These are phyloP conservation scores for Eolophus roseicapilla DNA, from an alignment of 2,113 vertebrate genomes.

Conservation along the genomic window DNA sequence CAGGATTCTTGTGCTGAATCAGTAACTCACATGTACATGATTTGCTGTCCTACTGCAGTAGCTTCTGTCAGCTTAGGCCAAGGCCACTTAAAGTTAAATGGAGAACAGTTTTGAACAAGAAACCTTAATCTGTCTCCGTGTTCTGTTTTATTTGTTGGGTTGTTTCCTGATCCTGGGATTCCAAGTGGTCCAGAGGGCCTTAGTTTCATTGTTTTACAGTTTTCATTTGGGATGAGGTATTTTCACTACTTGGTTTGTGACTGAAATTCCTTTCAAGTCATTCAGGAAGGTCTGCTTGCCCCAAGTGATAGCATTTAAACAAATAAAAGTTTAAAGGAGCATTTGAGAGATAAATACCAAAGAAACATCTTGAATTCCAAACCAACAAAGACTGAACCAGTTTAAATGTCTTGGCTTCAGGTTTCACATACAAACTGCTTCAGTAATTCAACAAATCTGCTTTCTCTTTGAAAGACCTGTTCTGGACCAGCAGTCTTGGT, in stretches of 20 bases:
- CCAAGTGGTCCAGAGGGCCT: not conserved
- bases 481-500: not conserved
- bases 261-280: not conserved
- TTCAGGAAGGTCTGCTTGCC: not conserved
- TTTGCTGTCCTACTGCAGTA: not conserved
- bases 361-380: not conserved
- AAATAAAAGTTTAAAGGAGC: not conserved
- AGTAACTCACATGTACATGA: rapidly evolving
- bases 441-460: not conserved
- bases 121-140: not conserved
- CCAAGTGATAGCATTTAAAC: not conserved
- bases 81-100: not conserved
- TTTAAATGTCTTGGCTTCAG: not conserved
- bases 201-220: not conserved
- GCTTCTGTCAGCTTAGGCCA: not conserved
- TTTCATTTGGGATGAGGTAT: not conserved
- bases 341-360: not conserved
- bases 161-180: not conserved
- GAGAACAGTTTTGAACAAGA: not conserved
- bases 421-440: not conserved
- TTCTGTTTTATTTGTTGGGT: not conserved
- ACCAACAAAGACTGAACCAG: not conserved
- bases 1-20: not conserved
- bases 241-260: not conserved
- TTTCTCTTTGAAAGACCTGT: not conserved